Evolutionary conservation across 2,888 invertebrate species (phyloP), one percentile per base, ranked within the genome.

Genomic region (Eucera pruinosa): DNA sequence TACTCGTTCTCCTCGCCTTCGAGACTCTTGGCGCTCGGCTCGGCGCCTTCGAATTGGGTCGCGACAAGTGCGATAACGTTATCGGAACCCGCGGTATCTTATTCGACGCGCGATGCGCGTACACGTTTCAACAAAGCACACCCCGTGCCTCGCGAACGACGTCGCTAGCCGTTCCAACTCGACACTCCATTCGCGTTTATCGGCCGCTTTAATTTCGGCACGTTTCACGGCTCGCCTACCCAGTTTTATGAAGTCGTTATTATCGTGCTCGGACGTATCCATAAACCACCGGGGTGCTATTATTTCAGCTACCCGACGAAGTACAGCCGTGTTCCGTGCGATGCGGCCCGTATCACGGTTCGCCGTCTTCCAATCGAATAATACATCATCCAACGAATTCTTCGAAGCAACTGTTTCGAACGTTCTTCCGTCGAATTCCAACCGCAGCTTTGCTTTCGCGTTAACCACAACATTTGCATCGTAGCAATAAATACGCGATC

Each of bases 31-130:
- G 45, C 52, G 45, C 20, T n/a, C n/a, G n/a, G n/a, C n/a, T n/a
- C 65, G 41, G 25, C 25, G 23, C 9, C 27, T 43, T 25, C n/a
- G 27, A 77, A 77, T 52, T 62, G 54, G 71, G 36, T 61, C 70
- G 60, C 52, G 13, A 43, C 27, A 13, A 13, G 23, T 54, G 15
- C 9, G 75, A 72, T 73, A 75, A 50, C 47, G 39, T 66, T 65
- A 60, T 75, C 72, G 33, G 41, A 25, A 23, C 65, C 30, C 5
- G 23, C 3, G 20, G 11, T 55, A 20, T 27, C 20, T 30, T 20
- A 30, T 52, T 18, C 41, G 23, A 27, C 41, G 68, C 25, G 4
- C 23, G 9, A 6, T n/a, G n/a, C n/a, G n/a, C n/a, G n/a, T 7
- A 3, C 18, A 25, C 11, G 13, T 30, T 45, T 55, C 18, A 41